phyloP scores from a whole-genome alignment of 2,113 vertebrate species.

The Neopipo cinnamomea region DNA sequence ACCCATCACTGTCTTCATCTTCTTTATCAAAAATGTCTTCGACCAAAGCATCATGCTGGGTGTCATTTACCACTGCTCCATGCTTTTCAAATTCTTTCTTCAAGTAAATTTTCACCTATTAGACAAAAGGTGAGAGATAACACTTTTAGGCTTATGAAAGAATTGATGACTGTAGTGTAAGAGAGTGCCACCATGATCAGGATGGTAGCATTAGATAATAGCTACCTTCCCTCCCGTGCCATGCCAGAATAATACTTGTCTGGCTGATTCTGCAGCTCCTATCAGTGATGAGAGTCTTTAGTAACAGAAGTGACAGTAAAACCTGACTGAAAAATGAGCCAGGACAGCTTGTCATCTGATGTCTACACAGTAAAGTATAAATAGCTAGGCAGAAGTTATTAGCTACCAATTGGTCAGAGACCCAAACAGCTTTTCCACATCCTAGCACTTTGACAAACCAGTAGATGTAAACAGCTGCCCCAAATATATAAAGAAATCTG shows the following conservation, averaged over 20 bases:
- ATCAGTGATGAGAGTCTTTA: neutral
- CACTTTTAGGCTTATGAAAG: neutral
- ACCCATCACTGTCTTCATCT: conserved; percentile 92
- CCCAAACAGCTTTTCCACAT: neutral
- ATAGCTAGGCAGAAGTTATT: neutral
- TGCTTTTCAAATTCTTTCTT: conserved; percentile 92
- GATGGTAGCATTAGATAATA: neutral
- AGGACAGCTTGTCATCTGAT: neutral
- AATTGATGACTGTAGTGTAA: neutral
- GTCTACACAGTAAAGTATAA: neutral
- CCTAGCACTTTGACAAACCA: neutral
- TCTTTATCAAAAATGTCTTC: conserved; percentile 94
- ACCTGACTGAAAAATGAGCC: neutral
- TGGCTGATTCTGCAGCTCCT: neutral
- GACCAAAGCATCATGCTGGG: conserved; percentile 89
- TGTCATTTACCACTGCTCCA: conserved; percentile 89
- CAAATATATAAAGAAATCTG: neutral
- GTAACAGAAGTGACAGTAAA: neutral
- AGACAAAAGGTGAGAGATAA: neutral
- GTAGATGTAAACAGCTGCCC: neutral
- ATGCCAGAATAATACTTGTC: neutral
- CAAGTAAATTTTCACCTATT: conserved; percentile 92
- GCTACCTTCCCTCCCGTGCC: neutral
- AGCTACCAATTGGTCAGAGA: neutral
- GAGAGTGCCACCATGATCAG: neutral